Base-by-base conservation (phyloP, 2,797 vertebrate genomes). In the Apogon talboti region DNA sequence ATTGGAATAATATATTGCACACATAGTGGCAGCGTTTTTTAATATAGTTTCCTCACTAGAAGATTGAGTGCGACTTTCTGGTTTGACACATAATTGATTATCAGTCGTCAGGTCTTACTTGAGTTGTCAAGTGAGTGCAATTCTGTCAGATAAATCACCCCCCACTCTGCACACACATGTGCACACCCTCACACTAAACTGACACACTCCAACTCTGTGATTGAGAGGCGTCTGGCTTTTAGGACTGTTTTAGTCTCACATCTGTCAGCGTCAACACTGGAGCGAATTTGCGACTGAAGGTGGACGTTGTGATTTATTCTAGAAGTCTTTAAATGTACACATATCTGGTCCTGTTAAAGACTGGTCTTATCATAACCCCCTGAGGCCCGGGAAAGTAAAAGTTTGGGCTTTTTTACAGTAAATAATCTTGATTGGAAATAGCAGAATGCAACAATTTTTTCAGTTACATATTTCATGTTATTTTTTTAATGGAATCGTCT, bases 61-160 rank as follows among this genome's bases (percentile, higher is more conserved):
- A 30, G 46, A 33, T 28, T 18, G 0, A 57, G 28, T 19, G 10
- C 64, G 44, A 47, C 56, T 56, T 9, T 43, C 18, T 46, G 43
- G 54, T 45, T 45, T 43, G 58, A 65, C 56, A n/a, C 43, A 15
- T 66, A 45, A 62, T 11, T 14, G 14, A 60, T 53, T 33, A 6
- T 16, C 21, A 46, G 14, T 19, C 21, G 12, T 64, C 18, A 13
- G 21, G 38, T 46, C 0, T 54, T 18, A 53, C 52, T 55, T 53
- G 30, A 72, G 40, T 19, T 52, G 60, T 57, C 51, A 57, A 9
- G 10, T 16, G 38, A 24, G 11, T 19, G 11, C 28, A 14, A 0
- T 15, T 63, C 42, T 64, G 28, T 12, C 18, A 52, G 54, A 61
- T 54, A 18, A 55, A 59, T 24, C 42, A 54, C 13, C 33, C 18